Base-by-base conservation (phyloP, 2,888 invertebrate genomes). In the Platynereis dumerilii region DNA sequence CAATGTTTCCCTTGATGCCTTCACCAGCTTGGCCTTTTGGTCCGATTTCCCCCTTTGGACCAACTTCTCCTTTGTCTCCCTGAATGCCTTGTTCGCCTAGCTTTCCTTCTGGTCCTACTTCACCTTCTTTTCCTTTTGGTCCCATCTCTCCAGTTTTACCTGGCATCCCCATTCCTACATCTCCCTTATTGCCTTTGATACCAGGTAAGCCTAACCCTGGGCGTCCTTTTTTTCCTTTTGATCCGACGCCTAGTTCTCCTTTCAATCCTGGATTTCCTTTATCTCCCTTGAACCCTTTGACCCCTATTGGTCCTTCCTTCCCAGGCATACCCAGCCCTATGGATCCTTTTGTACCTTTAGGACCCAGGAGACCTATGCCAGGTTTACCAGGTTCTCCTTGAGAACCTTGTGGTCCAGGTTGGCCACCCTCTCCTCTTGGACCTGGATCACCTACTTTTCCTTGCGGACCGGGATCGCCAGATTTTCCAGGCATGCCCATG, bases 141-240 rank as follows among this genome's bases (percentile, higher is more conserved):
- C 57, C 57, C 20, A 3, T 39, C 1, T 10, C n/a, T 1, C 52
- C 57, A 45, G 34, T 45, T n/a, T 60, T 57, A 3, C 57, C 60
- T 17, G 65, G 57, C 45, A 65, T 56, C 5, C 62, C 62, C 42
- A 53, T 66, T 5, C 67, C 67, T 3, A 54, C 53, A n/a, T n/a
- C 29, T 26, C 76, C 76, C 45, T 73, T 73, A 24, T 62, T 60
- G 67, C 76, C 76, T 45, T 63, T 67, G 22, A 15, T 42, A 0
- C 61, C 61, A 17, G 48, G 24, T 2, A 61, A 39, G 1, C 61
- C 61, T 10, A 61, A 39, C 17, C 72, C 74, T 26, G 71, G 67
- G 2, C 66, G 63, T 28, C 76, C 77, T 27, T 66, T 65, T 39
- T 69, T 66, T 24, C 76, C 76, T 55, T 68, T 64, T 20, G 34